Evolutionary conservation across 23 tunicate species (phyloP), one percentile per base, ranked within the genome.

Genomic region (Diplosoma virens): DNA sequence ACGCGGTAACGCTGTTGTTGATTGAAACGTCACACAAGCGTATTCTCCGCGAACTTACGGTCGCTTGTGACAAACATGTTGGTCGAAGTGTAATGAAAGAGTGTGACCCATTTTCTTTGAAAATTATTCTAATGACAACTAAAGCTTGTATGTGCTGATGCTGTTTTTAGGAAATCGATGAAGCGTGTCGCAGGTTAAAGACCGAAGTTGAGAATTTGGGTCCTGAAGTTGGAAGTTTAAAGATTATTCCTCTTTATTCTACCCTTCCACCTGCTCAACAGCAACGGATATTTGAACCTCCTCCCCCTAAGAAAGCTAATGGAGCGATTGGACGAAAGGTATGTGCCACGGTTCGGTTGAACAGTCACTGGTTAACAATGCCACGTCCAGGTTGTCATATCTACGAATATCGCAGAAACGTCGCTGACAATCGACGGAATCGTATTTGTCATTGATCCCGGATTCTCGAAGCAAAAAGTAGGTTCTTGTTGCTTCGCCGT

Each of bases 341-440:
- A 59, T n/a, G n/a, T n/a, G n/a, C n/a, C n/a, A n/a, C n/a, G n/a
- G n/a, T n/a, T n/a, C n/a, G n/a, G n/a, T n/a, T n/a, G n/a, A n/a
- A n/a, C n/a, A n/a, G n/a, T n/a, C n/a, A n/a, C n/a, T n/a, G n/a
- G n/a, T n/a, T n/a, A n/a, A n/a, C 25, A 6, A 58, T 35, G 11
- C 60, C 4, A 25, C 60, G 23, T 11, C 30, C 45, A 82, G 87
- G 79, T 93, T 18, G 93, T 93, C 6, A 82, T 93, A 32, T 86
- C 98, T 7, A 93, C 98, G 5, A 93, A 93, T 58, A 93, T 93
- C 36, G 98, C 98, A 16, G 98, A 93, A 82, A 93, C 98, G 2
- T 86, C 98, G 18, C 76, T 93, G 25, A 93, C 98, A 25, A 93
- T 93, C 74, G 98, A 93, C 65, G 98, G 98, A 26, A 93, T 93